Base-by-base conservation (phyloP, 1,140 invertebrate species). In the Dysdera silvatica region DNA sequence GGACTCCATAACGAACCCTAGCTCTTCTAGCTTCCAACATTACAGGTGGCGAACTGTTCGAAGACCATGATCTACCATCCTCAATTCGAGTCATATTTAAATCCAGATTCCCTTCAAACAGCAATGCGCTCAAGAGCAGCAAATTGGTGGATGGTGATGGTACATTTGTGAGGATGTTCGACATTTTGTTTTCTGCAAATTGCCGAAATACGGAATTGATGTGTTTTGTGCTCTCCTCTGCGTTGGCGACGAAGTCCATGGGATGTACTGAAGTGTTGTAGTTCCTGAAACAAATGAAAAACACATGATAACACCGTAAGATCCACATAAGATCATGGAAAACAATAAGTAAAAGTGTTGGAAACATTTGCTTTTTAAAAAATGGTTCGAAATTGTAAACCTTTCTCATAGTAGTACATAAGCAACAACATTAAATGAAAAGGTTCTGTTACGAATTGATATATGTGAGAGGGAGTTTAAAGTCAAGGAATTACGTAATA, bases 171-270 rank as follows among this genome's bases (percentile, higher is more conserved):
- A 77, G 33, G 12, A 78, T 67, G 47, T 75, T 65, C 23, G 71
- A 67, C 8, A 77, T 72, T 64, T 72, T 76, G 3, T 68, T 68
- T 8, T 70, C 65, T n/a, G 74, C 77, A 65, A 72, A 64, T 2
- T 69, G 61, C 20, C 68, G 67, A 6, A 78, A 73, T 66, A 74
- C 74, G 0, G 68, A 28, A 67, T 78, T 78, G 16, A 78, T 77
- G 40, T 70, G 67, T 16, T 70, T 52, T n/a, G 70, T 65, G 12
- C 73, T 68, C 49, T 66, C 68, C 35, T 72, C 70, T 1, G 53
- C 63, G 31, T 66, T 70, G 51, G 67, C 48, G 2, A 64, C 61
- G 60, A 72, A 72, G 47, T 72, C 71, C 20, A 72, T n/a, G 1
- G 69, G 61, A 45, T 68, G 67, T n/a, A 72, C 57, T 8, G 67